phyloP scores from a whole-genome alignment of 2,888 invertebrate species.

The Eristalinus aeneus region DNA sequence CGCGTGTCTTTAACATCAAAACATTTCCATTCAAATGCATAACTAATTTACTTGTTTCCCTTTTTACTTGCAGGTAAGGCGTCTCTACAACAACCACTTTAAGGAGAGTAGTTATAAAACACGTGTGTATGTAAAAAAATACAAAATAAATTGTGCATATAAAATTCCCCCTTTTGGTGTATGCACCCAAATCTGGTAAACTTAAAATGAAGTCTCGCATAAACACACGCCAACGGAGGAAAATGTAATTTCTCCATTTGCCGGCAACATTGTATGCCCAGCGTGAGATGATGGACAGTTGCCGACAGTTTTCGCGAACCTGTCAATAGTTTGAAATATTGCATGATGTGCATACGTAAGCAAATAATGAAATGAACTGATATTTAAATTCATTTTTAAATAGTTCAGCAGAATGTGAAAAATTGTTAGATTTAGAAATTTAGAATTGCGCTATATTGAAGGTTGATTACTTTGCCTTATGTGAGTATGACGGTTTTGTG shows the following conservation, averaged over 20 bases:
- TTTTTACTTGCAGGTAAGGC: no score
- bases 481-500: no score
- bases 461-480: no score
- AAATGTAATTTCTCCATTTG: not conserved
- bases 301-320: not conserved
- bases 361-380: not conserved
- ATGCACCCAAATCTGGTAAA: not conserved
- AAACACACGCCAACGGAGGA: not conserved
- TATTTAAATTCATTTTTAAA: not conserved
- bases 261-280: not conserved
- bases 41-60: no score
- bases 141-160: not conserved
- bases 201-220: not conserved
- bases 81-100: no score
- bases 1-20: no score
- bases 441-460: not conserved
- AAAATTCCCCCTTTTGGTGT: not conserved
- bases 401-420: not conserved
- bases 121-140: no score
- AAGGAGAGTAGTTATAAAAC: no score
- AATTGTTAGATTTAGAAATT: not conserved
- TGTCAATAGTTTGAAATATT: not conserved
- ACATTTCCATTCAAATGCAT: no score
- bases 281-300: not conserved
- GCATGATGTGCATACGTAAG: not conserved